Evolutionary conservation across 2,888 invertebrate genomes (phyloP).

Genomic region (Altica lythri): DNA sequence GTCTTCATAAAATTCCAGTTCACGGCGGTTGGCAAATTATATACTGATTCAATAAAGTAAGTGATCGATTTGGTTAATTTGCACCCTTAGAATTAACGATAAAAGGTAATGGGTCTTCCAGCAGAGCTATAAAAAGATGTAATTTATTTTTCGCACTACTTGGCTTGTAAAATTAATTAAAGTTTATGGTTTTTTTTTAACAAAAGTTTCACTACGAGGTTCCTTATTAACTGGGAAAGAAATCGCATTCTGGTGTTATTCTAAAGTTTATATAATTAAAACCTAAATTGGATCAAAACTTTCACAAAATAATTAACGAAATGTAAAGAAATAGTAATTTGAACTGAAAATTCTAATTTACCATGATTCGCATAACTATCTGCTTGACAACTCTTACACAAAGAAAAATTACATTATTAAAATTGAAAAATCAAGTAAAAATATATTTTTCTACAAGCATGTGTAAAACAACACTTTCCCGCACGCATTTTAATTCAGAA

Average conservation of each 20-base stretch:
- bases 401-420: no score
- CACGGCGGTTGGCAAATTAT: neutral
- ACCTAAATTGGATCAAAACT: constrained; percentile 20
- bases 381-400: no score
- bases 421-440: no score
- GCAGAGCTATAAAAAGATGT: constrained; percentile 26
- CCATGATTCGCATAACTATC: no score
- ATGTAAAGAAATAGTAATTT: constrained; percentile 2
- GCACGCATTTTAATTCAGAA: no score
- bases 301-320: constrained; percentile 14
- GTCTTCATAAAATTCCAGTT: neutral
- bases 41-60: constrained; percentile 6
- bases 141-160: constrained; percentile 36
- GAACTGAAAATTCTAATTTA: no score
- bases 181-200: constrained; percentile 28
- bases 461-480: no score
- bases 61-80: constrained; percentile 31
- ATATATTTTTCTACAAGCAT: no score
- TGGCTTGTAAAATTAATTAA: constrained; percentile 33
- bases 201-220: constrained; percentile 28
- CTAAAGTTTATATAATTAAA: constrained; percentile 26
- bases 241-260: constrained; percentile 20
- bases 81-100: constrained; percentile 24
- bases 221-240: constrained; percentile 27
- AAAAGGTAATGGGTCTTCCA: constrained; percentile 25